These are phyloP conservation scores for Nyctibius grandis DNA, from an alignment of 2,797 vertebrate species.

Conservation along the genomic window DNA sequence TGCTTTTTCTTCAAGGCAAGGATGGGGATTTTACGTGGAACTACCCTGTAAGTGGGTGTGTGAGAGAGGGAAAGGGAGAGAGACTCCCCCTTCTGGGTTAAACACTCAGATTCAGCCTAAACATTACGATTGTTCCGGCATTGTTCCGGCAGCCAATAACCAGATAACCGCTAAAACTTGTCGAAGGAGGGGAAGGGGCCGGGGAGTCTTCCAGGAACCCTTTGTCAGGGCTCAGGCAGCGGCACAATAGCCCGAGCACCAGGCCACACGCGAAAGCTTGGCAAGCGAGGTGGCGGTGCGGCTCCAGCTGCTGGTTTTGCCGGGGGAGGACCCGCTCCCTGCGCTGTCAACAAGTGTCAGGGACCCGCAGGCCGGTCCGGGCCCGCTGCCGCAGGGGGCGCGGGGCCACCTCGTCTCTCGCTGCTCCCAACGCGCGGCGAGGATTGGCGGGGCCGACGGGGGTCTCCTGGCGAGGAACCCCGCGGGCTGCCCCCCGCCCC, in stretches of 20 bases:
- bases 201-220: not conserved
- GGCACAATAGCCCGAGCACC: not conserved
- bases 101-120: not conserved
- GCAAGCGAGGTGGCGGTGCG: not conserved
- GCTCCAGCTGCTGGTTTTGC: not conserved
- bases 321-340: not conserved
- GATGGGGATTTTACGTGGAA: not conserved
- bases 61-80: not conserved
- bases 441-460: too few relatives aligned
- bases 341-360: slow-evolving; percentile 27
- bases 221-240: not conserved
- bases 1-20: not conserved
- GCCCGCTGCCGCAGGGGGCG: not conserved
- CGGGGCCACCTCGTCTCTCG: not conserved
- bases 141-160: not conserved
- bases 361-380: not conserved
- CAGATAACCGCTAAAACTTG: not conserved
- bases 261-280: not conserved
- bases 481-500: not conserved
- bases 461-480: not conserved
- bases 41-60: not conserved
- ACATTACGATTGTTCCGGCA: not conserved
- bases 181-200: not conserved
- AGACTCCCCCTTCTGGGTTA: slow-evolving; percentile 46
- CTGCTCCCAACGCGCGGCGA: not conserved